A percentile compares a stretch with the other conserved stretches of the same genome.
These are phyloP conservation scores for Theonella swinhoei DNA, from an alignment of 37 sponge, comb jelly and placozoan genomes.

Conservation along the genomic window DNA sequence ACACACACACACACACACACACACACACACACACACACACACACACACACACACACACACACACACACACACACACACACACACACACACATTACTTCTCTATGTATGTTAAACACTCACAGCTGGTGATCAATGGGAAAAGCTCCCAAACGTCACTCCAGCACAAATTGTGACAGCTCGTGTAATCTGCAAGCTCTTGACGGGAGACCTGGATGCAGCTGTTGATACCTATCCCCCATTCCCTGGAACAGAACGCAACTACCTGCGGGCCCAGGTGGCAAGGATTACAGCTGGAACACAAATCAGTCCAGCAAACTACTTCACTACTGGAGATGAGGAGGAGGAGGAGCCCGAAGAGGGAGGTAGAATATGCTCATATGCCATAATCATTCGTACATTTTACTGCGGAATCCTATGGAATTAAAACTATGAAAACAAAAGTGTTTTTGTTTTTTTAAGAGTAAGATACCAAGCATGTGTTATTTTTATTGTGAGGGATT, in stretches of 20 bases:
- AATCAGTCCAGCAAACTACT: slow-evolving; percentile 91
- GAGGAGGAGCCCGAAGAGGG: slow-evolving; percentile 88
- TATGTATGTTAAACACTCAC: neutral
- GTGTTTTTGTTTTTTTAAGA: too few relatives aligned
- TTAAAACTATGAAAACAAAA: neutral
- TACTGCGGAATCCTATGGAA: neutral
- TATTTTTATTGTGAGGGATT: neutral
- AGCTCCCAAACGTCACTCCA: slow-evolving; percentile 94
- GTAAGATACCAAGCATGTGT: neutral
- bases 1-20: neutral
- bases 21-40: neutral
- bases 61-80: neutral
- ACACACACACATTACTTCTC: too few relatives aligned
- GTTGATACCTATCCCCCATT: slow-evolving; percentile 92
- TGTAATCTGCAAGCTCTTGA: slow-evolving; percentile 89
- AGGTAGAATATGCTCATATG: slow-evolving; percentile 35
- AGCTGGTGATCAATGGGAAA: slow-evolving; percentile 94
- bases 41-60: neutral
- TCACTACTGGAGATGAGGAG: slow-evolving; percentile 87
- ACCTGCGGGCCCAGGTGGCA: slow-evolving; percentile 95
- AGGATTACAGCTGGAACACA: slow-evolving; percentile 94
- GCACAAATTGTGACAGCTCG: slow-evolving; percentile 82
- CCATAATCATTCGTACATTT: neutral
- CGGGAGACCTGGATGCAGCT: slow-evolving; percentile 85
- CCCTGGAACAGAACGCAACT: slow-evolving; percentile 93